phyloP scores from a whole-genome alignment of 2,888 invertebrate genomes.

The Drosophila imparisetae region DNA sequence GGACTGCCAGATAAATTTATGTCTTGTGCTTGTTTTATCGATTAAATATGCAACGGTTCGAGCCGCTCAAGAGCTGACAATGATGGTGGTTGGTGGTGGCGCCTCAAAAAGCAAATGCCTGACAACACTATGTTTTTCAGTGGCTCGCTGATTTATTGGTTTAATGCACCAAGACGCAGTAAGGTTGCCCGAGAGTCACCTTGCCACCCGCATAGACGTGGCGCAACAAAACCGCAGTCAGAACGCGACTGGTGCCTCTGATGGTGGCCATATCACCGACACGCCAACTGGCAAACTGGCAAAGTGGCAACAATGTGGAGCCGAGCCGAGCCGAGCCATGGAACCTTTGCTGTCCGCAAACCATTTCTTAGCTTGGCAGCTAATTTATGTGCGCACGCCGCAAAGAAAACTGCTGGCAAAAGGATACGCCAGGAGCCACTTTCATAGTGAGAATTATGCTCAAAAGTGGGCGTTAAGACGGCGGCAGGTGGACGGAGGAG shows the following conservation, averaged over 20 bases:
- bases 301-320: constrained; percentile 53
- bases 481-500: constrained; percentile 1
- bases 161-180: constrained; percentile 67
- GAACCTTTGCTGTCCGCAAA: constrained; percentile 70
- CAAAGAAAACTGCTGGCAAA: constrained; percentile 70
- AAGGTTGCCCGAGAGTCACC: constrained; percentile 17
- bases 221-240: constrained; percentile 72
- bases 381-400: constrained; percentile 78
- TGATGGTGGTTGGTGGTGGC: constrained; percentile 22
- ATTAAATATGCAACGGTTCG: constrained; percentile 67
- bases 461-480: constrained; percentile 10
- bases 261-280: constrained; percentile 53
- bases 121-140: constrained; percentile 71
- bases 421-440: constrained; percentile 53
- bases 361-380: constrained; percentile 79
- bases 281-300: constrained; percentile 20
- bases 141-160: constrained; percentile 75
- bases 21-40: constrained; percentile 63
- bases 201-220: constrained; percentile 74
- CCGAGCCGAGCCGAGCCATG: constrained; percentile 8
- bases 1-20: constrained; percentile 66
- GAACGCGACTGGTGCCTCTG: constrained; percentile 30
- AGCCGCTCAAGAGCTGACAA: constrained; percentile 39
- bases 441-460: constrained; percentile 68
- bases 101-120: constrained; percentile 59